Base-by-base conservation (phyloP, 2,113 vertebrate species). In the Petroica traversi region DNA sequence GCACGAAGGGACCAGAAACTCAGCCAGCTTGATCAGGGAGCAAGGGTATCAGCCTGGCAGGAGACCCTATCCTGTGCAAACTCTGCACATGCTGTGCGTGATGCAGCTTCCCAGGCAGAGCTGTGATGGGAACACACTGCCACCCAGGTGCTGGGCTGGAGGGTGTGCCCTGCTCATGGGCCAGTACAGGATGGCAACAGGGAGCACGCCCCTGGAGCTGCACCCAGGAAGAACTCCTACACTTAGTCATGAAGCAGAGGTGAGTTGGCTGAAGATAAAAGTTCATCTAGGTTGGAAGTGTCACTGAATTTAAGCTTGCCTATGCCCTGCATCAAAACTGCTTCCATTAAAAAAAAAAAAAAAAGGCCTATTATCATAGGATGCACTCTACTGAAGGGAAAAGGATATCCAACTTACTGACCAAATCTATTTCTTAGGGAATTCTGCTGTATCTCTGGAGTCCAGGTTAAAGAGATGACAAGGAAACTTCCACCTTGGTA, bases 41-140 rank as follows among this genome's bases (percentile, higher is more conserved):
- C 7, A 19, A 29, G 14, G 15, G 4, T 28, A 46, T 33, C 49
- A 22, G 7, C 29, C 7, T 2, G 1, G 25, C 6, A 46, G 48
- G 45, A 24, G 7, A 8, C 11, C 0, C 0, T 11, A 24, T 11
- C 20, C n/a, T 31, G 10, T 46, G 18, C 18, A 46, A 71, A 23
- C n/a, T 81, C 41, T 43, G 36, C 36, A 33, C 33, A 5, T 41
- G 31, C 29, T 36, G 17, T 14, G 14, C 14, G 12, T 31, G 55
- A 17, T 14, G 5, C 41, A 51, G 25, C 12, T 69, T 51, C 14
- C 18, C 33, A 40, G 33, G 17, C 10, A 51, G 49, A 57, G 10
- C 11, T 43, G 18, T 36, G 34, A 16, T 33, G 19, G 51, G 26
- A 57, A 15, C 31, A 41, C 0, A 1, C 34, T 57, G 41, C 43